phyloP scores from a whole-genome alignment of 2,888 invertebrate species.

The Dicyrtoma fusca region DNA sequence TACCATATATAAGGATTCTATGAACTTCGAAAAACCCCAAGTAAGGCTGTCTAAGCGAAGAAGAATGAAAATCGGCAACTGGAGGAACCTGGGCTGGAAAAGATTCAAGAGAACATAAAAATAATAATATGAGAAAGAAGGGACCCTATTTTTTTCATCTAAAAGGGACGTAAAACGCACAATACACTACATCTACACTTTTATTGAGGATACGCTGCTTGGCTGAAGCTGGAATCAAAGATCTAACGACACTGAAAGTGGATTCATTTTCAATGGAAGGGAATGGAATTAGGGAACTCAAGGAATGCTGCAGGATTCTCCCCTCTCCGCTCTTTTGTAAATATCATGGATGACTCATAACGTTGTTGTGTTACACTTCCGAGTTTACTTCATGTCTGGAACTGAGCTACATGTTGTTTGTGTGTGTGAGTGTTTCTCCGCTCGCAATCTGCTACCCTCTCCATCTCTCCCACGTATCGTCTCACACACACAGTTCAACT shows the following conservation, averaged over 20 bases:
- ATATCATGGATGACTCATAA: conserved; percentile 34
- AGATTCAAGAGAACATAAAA: too few relatives aligned
- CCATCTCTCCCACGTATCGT: too few relatives aligned
- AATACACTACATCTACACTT: too few relatives aligned
- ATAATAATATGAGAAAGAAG: conserved; percentile 11
- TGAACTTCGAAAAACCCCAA: too few relatives aligned
- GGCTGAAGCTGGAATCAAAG: conserved; percentile 14
- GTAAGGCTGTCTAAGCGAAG: too few relatives aligned
- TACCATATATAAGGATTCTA: too few relatives aligned
- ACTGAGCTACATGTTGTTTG: neutral
- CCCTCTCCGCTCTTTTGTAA: conserved; percentile 30
- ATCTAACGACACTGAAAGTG: conserved; percentile 18
- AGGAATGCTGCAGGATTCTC: conserved; percentile 26
- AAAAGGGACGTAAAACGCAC: too few relatives aligned
- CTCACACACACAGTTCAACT: neutral
- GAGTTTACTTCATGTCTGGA: conserved; percentile 5
- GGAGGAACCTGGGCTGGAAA: conserved; percentile 24
- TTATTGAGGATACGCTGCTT: conserved; percentile 1
- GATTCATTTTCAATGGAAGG: conserved; percentile 26
- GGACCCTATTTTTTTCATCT: conserved; percentile 3
- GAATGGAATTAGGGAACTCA: conserved; percentile 28
- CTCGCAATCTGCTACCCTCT: neutral
- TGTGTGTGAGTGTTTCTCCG: conserved; percentile 13
- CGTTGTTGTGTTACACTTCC: conserved; percentile 27
- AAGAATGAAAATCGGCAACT: conserved; percentile 33